Percentiles rank a stretch among this genome's conserved stretches.
Evolutionary conservation across 1,140 invertebrate genomes (phyloP).

Genomic region (Apis laboriosa): DNA sequence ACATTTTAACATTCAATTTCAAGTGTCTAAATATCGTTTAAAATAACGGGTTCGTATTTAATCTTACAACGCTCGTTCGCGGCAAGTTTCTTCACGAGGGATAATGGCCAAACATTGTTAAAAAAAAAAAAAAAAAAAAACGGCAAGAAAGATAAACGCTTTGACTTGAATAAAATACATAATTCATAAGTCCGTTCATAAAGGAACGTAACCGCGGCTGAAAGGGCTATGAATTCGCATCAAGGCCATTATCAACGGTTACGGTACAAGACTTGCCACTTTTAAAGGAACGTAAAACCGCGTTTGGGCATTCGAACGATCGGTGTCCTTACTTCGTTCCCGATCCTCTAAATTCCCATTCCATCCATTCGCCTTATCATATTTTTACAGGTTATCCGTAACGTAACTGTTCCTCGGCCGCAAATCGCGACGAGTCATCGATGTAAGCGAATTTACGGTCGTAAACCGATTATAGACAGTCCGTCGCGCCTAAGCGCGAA

Average conservation of each 20-base stretch:
- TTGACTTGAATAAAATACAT: background rate
- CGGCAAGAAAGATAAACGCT: background rate
- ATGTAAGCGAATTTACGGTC: conserved; percentile 25
- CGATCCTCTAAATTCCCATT: background rate
- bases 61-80: too few relatives aligned
- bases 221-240: background rate
- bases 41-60: too few relatives aligned
- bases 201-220: background rate
- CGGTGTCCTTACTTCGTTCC: background rate
- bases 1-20: too few relatives aligned
- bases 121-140: background rate
- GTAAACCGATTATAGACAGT: conserved; percentile 32
- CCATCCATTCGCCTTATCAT: background rate
- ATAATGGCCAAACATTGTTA: background rate
- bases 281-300: background rate
- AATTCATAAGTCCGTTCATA: background rate
- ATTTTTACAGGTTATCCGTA: conserved; percentile 26
- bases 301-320: background rate
- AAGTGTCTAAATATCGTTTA: too few relatives aligned
- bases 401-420: background rate
- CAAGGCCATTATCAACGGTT: background rate
- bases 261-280: conserved; percentile 6
- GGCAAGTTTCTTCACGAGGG: too few relatives aligned
- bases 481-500: conserved; percentile 2
- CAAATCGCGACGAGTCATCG: conserved; percentile 14